A percentile compares a stretch with the other conserved stretches of the same genome.
Conservation (phyloP, 2,888 invertebrate species). For the Meandrusa payeni region DNA sequence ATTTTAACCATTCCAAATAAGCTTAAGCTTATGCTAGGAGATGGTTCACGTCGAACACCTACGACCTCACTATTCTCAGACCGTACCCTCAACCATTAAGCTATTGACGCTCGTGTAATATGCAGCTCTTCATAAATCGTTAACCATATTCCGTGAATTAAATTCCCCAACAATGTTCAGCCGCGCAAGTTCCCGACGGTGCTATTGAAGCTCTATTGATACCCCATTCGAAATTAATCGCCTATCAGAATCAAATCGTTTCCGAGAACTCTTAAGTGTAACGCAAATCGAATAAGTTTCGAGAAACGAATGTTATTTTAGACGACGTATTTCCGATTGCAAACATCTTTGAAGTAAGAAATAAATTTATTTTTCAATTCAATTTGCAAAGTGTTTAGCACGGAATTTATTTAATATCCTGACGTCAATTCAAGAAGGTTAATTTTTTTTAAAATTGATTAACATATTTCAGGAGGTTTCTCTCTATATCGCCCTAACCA, state of each 20-base stretch:
- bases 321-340: slow-evolving; percentile 14
- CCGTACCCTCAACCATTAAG: too few relatives aligned
- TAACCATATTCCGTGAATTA: neutral
- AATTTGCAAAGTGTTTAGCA: slow-evolving; percentile 31
- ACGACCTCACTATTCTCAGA: too few relatives aligned
- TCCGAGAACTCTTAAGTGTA: slow-evolving; percentile 19
- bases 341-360: slow-evolving; percentile 12
- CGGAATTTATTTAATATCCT: neutral
- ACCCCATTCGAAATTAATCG: slow-evolving; percentile 23
- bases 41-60: too few relatives aligned
- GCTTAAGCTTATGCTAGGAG: too few relatives aligned
- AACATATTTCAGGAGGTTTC: too few relatives aligned
- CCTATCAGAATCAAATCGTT: slow-evolving; percentile 19
- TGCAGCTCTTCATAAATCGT: too few relatives aligned
- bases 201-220: slow-evolving; percentile 19
- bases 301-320: slow-evolving; percentile 18
- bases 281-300: slow-evolving; percentile 20
- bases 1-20: too few relatives aligned
- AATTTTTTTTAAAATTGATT: too few relatives aligned
- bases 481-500: too few relatives aligned
- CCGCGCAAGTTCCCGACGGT: slow-evolving; percentile 1
- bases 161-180: slow-evolving; percentile 4
- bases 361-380: neutral
- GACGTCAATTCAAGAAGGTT: too few relatives aligned
- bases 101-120: too few relatives aligned